phyloP scores from a whole-genome alignment of 2,888 invertebrate genomes.

The Eupithecia subfuscata region DNA sequence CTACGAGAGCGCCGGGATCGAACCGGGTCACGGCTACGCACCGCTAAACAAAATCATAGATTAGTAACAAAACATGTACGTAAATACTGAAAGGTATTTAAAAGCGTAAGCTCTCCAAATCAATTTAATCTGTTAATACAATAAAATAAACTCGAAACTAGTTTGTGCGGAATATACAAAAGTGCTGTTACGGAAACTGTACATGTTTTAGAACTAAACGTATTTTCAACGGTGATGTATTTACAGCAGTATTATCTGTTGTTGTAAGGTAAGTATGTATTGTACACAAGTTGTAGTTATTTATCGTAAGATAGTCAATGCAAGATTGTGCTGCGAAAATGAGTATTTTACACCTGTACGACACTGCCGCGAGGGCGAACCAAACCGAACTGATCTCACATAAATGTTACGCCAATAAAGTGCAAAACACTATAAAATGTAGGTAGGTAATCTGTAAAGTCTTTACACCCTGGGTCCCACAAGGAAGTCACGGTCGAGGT shows the following conservation, averaged over 20 bases:
- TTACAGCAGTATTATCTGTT: slow-evolving; percentile 82
- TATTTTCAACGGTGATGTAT: slow-evolving; percentile 82
- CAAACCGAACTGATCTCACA: slow-evolving; percentile 9
- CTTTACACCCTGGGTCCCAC: no score
- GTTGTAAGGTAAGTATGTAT: slow-evolving; percentile 69
- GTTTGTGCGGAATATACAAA: slow-evolving; percentile 84
- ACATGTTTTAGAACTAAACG: slow-evolving; percentile 86
- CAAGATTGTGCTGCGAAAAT: slow-evolving; percentile 85
- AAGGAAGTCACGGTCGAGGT: no score
- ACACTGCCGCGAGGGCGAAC: slow-evolving; percentile 25
- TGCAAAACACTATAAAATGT: background rate
- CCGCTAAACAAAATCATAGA: slow-evolving; percentile 74
- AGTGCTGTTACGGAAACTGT: slow-evolving; percentile 84
- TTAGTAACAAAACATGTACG: slow-evolving; percentile 85
- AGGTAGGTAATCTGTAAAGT: no score
- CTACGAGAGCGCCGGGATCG: slow-evolving; percentile 65
- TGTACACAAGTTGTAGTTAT: slow-evolving; percentile 75
- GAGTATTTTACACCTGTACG: slow-evolving; percentile 65
- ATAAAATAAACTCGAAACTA: slow-evolving; percentile 82
- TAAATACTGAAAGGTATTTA: slow-evolving; percentile 79
- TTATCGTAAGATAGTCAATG: slow-evolving; percentile 81
- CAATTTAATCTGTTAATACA: slow-evolving; percentile 76
- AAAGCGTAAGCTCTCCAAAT: slow-evolving; percentile 84
- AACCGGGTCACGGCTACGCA: slow-evolving; percentile 65
- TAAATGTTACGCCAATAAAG: background rate